These are phyloP conservation scores for Heptranchias perlo DNA, from an alignment of 2,113 vertebrate genomes.

Conservation along the genomic window DNA sequence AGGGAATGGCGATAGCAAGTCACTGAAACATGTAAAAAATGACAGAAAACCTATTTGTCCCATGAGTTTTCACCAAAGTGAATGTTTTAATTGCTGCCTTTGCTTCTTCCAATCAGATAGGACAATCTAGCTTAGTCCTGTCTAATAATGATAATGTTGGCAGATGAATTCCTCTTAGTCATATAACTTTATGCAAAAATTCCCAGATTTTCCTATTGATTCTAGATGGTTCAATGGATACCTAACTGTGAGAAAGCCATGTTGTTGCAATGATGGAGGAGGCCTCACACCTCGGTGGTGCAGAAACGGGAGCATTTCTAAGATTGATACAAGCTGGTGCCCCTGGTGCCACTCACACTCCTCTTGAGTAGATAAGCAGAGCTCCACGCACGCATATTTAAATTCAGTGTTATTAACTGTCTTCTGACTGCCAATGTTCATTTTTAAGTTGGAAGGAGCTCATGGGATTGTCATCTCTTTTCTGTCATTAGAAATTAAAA, in stretches of 20 bases:
- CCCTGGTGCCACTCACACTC: not conserved
- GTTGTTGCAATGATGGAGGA: not conserved
- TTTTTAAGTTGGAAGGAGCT: too few species aligned
- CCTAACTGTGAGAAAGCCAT: not conserved
- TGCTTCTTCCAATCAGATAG: not conserved
- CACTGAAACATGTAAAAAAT: not conserved
- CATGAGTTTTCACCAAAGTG: not conserved
- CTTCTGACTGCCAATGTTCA: not conserved
- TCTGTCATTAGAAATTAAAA: too few species aligned
- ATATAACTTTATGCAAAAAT: not conserved
- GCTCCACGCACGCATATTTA: not conserved
- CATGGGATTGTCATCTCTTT: too few species aligned
- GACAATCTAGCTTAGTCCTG: not conserved
- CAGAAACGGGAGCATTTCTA: not conserved
- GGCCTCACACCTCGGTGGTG: not conserved
- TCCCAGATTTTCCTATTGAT: not conserved
- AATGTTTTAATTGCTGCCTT: not conserved
- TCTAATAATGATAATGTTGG: not conserved
- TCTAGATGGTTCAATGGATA: not conserved
- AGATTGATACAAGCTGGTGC: not conserved
- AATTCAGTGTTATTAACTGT: not conserved
- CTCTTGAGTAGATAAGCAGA: not conserved
- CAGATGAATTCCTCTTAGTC: not conserved
- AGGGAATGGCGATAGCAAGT: not conserved
- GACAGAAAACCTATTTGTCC: not conserved